Conservation (phyloP, 2,797 vertebrate genomes). For the Dryobates pubescens region DNA sequence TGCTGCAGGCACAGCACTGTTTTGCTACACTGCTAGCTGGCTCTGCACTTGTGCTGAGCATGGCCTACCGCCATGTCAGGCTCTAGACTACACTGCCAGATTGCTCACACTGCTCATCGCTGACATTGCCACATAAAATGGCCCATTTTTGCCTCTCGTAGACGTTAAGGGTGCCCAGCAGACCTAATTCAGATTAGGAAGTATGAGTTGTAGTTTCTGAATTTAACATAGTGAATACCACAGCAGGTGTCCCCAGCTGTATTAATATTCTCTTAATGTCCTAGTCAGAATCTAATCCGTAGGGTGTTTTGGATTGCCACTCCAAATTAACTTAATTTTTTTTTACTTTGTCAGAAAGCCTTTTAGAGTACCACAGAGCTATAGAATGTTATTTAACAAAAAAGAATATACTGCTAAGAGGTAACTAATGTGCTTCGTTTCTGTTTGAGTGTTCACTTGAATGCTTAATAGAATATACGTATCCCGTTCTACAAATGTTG, state of each 20-base stretch:
- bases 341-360: too few species aligned
- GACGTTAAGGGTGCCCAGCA: not conserved
- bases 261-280: not conserved
- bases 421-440: not conserved
- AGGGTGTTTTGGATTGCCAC: not conserved
- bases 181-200: not conserved
- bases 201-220: not conserved
- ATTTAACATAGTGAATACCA: not conserved
- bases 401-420: not conserved
- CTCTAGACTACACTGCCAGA: too few species aligned
- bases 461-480: not conserved
- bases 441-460: not conserved
- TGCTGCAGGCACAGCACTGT: too few species aligned
- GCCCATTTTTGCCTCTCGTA: not conserved
- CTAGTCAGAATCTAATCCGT: not conserved
- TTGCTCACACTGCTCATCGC: too few species aligned
- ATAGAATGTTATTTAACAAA: not conserved
- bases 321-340: not conserved
- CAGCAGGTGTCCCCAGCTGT: not conserved
- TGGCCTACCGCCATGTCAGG: too few species aligned
- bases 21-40: too few species aligned
- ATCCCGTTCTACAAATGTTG: not conserved
- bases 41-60: too few species aligned
- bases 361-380: not conserved
- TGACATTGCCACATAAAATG: too few species aligned